phyloP scores from a whole-genome alignment of 2,797 vertebrate species.

The Mus minutoides region DNA sequence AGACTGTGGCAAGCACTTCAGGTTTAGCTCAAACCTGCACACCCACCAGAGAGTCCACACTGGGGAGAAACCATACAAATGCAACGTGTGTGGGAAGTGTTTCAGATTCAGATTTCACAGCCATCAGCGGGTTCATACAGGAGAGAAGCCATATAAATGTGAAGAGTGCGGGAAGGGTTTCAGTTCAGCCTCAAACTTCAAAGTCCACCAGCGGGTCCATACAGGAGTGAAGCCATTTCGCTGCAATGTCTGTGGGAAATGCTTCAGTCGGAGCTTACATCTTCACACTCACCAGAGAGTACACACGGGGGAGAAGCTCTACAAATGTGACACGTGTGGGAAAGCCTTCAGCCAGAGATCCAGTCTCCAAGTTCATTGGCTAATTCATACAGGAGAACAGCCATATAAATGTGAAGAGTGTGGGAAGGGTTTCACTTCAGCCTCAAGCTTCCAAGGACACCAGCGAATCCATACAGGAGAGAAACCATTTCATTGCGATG shows the following conservation, averaged over 20 bases:
- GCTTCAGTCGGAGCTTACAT: constrained; percentile 79
- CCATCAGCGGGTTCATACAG: constrained; percentile 82
- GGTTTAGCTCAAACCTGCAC: constrained; percentile 75
- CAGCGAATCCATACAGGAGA: constrained; percentile 26
- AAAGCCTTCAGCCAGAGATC: background rate
- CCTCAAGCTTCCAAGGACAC: background rate
- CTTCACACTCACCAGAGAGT: constrained; percentile 79
- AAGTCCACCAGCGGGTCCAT: constrained; percentile 78
- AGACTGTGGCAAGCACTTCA: constrained; percentile 73
- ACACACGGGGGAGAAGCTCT: constrained; percentile 62
- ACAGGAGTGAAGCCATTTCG: constrained; percentile 69
- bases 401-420: background rate
- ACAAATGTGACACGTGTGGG: background rate
- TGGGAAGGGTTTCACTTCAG: background rate
- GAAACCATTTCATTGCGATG: constrained; percentile 76
- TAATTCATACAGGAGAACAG: background rate
- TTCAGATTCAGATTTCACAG: constrained; percentile 83
- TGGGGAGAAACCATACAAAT: constrained; percentile 73
- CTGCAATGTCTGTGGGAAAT: constrained; percentile 72
- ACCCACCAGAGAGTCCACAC: constrained; percentile 81
- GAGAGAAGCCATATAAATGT: constrained; percentile 78
- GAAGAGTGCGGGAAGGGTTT: constrained; percentile 78
- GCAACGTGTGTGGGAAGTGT: constrained; percentile 75
- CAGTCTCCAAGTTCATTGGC: background rate
- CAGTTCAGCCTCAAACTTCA: constrained; percentile 75